Percentiles rank a stretch among this genome's conserved stretches.
Conservation (phyloP, 2,888 invertebrate genomes). For the Aphodius sticticus region DNA sequence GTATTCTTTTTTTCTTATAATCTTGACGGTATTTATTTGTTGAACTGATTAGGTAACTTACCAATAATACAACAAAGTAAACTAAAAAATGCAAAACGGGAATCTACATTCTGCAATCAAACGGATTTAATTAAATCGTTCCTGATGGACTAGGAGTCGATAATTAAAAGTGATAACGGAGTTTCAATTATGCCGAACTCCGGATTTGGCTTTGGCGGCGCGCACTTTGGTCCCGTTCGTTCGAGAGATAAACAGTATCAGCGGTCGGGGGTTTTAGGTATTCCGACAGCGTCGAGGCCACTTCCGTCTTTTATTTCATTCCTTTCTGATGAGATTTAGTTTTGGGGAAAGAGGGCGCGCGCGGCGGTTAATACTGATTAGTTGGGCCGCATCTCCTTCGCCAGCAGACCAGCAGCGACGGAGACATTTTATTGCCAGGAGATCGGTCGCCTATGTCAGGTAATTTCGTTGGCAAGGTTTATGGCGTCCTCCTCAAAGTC, state of each 20-base stretch:
- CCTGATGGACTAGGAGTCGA: background rate
- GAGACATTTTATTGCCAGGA: background rate
- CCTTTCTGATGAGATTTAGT: conserved; percentile 20
- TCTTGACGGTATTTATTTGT: background rate
- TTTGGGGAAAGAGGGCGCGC: conserved; percentile 1
- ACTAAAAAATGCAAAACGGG: background rate
- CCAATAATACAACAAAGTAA: background rate
- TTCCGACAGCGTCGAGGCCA: conserved; percentile 18
- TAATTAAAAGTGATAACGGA: conserved; percentile 20
- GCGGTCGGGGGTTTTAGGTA: conserved; percentile 8
- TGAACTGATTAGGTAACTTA: too few relatives aligned
- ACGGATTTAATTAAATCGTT: background rate
- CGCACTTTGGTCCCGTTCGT: background rate
- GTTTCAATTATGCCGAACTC: conserved; percentile 16
- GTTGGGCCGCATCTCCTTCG: background rate
- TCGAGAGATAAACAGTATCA: background rate
- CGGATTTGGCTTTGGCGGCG: background rate
- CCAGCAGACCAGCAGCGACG: background rate
- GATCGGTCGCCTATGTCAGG: conserved; percentile 4
- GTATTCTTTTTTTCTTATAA: background rate
- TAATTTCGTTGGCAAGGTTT: background rate
- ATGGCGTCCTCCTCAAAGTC: background rate
- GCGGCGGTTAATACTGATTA: conserved; percentile 15
- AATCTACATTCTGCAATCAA: background rate
- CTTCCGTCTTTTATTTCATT: conserved; percentile 20